phyloP scores from a whole-genome alignment of 2,797 vertebrate species.

The Mallotus villosus region DNA sequence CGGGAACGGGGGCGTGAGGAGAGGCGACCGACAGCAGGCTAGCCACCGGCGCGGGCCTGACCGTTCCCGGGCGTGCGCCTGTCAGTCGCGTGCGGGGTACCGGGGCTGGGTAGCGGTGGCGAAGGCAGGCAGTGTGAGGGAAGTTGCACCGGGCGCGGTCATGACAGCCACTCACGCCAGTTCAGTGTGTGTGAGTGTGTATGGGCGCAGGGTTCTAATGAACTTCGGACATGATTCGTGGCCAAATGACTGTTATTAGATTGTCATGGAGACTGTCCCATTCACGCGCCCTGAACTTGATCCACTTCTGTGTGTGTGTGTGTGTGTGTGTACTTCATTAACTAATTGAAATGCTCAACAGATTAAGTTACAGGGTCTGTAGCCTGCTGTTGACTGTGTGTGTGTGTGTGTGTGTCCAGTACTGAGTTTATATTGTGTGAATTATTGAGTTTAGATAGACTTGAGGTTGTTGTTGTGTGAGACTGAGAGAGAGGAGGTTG shows the following conservation, averaged over 20 bases:
- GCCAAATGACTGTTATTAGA: background rate
- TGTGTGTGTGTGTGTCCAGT: conserved; percentile 5
- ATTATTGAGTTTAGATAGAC: too few relatives aligned
- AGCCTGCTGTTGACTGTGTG: background rate
- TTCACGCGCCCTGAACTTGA: background rate
- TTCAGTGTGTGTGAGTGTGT: background rate
- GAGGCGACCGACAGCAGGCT: background rate
- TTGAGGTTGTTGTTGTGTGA: too few relatives aligned
- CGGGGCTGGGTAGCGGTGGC: background rate
- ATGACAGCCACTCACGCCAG: background rate
- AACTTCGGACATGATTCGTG: background rate
- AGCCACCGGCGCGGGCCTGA: background rate
- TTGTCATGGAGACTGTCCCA: background rate
- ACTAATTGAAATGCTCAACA: background rate
- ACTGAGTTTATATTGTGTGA: background rate
- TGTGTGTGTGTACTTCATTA: background rate
- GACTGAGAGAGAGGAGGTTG: too few relatives aligned
- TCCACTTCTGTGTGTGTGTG: background rate
- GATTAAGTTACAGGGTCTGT: background rate
- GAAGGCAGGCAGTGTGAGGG: background rate
- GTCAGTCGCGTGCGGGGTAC: background rate
- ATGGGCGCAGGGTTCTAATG: background rate
- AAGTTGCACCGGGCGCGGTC: background rate
- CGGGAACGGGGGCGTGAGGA: background rate
- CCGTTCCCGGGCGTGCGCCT: background rate